A percentile compares a stretch with the other conserved stretches of the same genome.
Conservation (phyloP, 2,113 vertebrate species). For the Sitta europaea region DNA sequence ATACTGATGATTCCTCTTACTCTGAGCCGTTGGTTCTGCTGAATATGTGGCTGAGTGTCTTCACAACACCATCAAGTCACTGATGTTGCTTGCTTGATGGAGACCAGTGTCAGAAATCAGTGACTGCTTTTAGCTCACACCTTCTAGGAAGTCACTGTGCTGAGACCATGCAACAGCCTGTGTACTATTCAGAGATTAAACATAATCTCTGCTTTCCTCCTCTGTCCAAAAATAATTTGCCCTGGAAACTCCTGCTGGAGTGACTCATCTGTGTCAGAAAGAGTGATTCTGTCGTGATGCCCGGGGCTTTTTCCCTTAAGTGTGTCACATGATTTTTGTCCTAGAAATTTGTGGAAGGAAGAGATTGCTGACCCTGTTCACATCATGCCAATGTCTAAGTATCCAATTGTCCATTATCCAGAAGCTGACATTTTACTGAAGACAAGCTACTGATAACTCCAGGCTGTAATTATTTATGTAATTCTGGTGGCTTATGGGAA, state of each 20-base stretch:
- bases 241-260: not conserved
- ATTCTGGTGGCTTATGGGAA: not conserved
- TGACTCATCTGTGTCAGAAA: not conserved
- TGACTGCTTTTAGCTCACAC: not conserved
- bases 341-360: not conserved
- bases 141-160: not conserved
- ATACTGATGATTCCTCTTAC: not conserved
- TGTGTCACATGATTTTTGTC: not conserved
- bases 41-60: not conserved
- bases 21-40: not conserved
- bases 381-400: not conserved
- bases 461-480: not conserved
- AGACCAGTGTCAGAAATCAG: not conserved
- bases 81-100: not conserved
- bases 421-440: not conserved
- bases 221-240: not conserved
- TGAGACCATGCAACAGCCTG: not conserved
- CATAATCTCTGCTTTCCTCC: not conserved
- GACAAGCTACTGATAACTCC: not conserved
- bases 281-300: rapidly evolving
- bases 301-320: not conserved
- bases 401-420: not conserved
- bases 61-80: not conserved
- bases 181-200: not conserved
- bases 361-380: not conserved